phyloP scores from a whole-genome alignment of 2,113 vertebrate species.

The Pelodiscus sinensis region DNA sequence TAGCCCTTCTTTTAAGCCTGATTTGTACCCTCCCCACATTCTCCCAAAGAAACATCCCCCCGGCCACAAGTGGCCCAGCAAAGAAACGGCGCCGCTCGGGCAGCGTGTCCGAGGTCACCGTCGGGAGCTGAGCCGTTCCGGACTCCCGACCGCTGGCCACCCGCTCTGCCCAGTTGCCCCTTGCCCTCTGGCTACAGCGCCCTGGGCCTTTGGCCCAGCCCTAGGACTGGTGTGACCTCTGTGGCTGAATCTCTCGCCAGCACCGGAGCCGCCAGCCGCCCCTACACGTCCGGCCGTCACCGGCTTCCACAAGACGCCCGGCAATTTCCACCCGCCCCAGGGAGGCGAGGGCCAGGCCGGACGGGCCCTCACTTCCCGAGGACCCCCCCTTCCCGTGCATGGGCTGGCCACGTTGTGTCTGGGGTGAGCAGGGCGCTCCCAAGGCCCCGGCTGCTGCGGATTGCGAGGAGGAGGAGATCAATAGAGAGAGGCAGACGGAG shows the following conservation, averaged over 20 bases:
- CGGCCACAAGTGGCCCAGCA: too few relatives aligned
- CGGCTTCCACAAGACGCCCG: not conserved
- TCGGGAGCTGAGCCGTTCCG: not conserved
- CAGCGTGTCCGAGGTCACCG: not conserved
- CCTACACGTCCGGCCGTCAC: not conserved
- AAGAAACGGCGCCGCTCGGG: not conserved
- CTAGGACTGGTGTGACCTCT: not conserved
- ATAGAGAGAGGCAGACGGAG: conserved; percentile 62
- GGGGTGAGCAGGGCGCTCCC: not conserved
- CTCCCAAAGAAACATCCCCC: too few relatives aligned
- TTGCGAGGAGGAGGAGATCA: conserved; percentile 49
- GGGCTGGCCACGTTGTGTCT: too few relatives aligned
- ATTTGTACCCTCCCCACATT: too few relatives aligned
- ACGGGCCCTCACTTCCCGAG: not conserved
- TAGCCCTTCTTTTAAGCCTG: too few relatives aligned
- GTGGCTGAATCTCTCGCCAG: not conserved
- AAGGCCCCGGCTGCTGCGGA: not conserved
- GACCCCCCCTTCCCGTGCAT: too few relatives aligned
- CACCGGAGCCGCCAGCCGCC: not conserved
- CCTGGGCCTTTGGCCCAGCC: too few relatives aligned
- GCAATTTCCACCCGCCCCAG: not conserved
- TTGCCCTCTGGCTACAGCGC: too few relatives aligned
- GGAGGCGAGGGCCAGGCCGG: not conserved
- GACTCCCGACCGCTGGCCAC: not conserved
- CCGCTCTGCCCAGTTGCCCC: too few relatives aligned